Conservation (phyloP, 2,113 vertebrate genomes). For the Gallinago jamesoni region DNA sequence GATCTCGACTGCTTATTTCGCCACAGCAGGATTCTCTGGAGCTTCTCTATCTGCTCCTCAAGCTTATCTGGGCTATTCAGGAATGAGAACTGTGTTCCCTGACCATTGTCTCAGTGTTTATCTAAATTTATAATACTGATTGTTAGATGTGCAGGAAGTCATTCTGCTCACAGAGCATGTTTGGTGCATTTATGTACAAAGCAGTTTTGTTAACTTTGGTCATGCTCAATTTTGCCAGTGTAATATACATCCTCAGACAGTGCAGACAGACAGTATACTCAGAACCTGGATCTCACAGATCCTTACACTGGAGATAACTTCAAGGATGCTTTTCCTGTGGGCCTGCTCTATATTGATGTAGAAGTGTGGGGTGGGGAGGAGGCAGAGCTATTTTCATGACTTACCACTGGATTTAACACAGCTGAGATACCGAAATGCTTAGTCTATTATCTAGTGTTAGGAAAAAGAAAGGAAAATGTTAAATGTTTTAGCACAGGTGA, state of each 20-base stretch:
- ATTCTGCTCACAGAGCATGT: not conserved
- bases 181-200: not conserved
- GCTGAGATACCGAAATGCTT: not conserved
- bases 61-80: not conserved
- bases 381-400: not conserved
- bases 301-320: not conserved
- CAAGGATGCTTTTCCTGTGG: not conserved
- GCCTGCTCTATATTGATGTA: not conserved
- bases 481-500: not conserved
- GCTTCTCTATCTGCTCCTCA: not conserved
- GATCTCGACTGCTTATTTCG: not conserved
- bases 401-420: not conserved
- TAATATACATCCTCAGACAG: no score
- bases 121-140: not conserved
- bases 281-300: not conserved
- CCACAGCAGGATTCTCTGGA: not conserved
- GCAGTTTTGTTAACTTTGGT: accelerated
- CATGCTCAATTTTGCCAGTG: not conserved
- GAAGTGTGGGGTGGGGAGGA: not conserved
- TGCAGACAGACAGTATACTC: not conserved
- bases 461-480: not conserved
- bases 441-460: not conserved
- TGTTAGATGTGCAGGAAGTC: not conserved
- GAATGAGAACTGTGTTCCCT: not conserved
- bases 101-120: not conserved